These are phyloP conservation scores for Conomelus anceps DNA, from an alignment of 2,888 invertebrate genomes.

Conservation along the genomic window DNA sequence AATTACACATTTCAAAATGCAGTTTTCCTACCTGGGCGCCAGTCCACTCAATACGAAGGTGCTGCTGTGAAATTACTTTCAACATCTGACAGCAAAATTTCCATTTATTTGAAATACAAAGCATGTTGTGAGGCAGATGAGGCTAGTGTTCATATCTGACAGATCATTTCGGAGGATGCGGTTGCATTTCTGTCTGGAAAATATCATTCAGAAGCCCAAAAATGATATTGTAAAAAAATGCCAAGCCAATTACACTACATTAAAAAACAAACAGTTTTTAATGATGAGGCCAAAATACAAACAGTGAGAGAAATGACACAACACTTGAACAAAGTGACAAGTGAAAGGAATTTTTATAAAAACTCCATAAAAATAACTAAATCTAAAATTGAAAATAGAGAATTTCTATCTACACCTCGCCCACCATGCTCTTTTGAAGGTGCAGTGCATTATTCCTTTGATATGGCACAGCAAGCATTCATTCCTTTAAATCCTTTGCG, in stretches of 20 bases:
- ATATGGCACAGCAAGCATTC: constrained; percentile 18
- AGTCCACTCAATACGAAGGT: background rate
- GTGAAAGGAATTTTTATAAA: background rate
- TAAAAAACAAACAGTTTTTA: too few relatives aligned
- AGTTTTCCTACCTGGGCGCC: background rate
- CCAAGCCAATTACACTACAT: too few relatives aligned
- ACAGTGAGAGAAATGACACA: background rate
- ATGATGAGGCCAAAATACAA: too few relatives aligned
- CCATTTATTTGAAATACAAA: background rate
- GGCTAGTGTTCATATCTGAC: background rate
- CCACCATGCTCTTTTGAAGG: background rate
- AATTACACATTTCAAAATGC: background rate
- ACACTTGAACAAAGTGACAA: background rate
- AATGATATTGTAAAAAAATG: background rate
- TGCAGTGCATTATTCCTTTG: background rate
- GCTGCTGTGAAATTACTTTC: background rate
- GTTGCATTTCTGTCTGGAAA: background rate
- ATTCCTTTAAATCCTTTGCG: constrained; percentile 14
- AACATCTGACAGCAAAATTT: background rate
- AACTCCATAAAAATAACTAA: background rate
- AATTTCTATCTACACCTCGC: background rate
- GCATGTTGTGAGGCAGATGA: background rate
- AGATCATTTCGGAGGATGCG: background rate
- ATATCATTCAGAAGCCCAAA: background rate
- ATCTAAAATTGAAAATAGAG: background rate